Evolutionary conservation across 2,113 vertebrate species (phyloP), one percentile per base, ranked within the genome.

Genomic region (Gasterosteus aculeatus): DNA sequence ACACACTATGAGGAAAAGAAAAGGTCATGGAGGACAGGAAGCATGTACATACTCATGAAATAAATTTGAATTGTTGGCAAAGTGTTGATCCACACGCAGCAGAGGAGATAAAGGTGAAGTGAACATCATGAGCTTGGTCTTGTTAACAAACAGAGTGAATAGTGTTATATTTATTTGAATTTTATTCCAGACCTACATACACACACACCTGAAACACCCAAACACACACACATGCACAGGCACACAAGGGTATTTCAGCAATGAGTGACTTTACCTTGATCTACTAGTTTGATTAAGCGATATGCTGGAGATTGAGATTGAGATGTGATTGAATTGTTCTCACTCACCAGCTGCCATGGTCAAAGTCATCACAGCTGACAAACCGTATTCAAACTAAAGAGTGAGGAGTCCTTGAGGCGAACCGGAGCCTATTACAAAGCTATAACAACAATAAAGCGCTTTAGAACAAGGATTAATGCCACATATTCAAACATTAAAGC

Each of bases 381-480:
- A 58, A 77, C 70, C 69, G 58, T 19, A 39, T 9, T 44, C 60
- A 72, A 51, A 71, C 77, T 77, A 70, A 88, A 87, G 60, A 82
- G 58, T 68, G 66, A 73, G 2, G 26, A 85, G 83, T 80, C 89
- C 88, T 90, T 92, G 87, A 85, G 58, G 19, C 66, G 69, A 86
- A 65, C 65, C 60, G 75, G 71, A 62, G 69, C 63, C 73, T 66
- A 71, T 92, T 87, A 86, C 73, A 42, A 19, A 46, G 72, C 67
- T 74, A 77, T 85, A 86, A 84, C 77, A 80, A 77, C 81, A 85
- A 75, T 60, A 31, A 80, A 72, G 49, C n/a, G 63, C 78, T 66
- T 79, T 63, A 69, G 72, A 80, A 80, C 59, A 70, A 58, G 41
- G 47, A 80, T 86, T 62, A 47, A 82, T 66, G 77, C 11, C 3